Evolutionary conservation across 2,888 invertebrate species (phyloP).

Genomic region (Gymnoscelis rufifasciata): DNA sequence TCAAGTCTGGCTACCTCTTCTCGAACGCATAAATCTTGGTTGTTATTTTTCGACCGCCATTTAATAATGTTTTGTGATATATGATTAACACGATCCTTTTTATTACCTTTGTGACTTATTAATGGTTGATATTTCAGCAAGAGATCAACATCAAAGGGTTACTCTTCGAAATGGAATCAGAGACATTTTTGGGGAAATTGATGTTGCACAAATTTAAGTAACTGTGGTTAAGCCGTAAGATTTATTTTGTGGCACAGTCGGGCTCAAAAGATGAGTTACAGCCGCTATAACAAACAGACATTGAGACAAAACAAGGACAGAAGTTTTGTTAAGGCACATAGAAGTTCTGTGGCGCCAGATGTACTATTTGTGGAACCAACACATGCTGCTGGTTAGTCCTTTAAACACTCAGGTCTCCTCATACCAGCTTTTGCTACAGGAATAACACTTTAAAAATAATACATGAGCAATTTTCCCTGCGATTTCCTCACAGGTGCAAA

Average conservation of each 20-base stretch:
- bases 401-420: constrained; percentile 11
- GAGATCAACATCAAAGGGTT: constrained; percentile 56
- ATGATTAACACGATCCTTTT: constrained; percentile 56
- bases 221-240: constrained; percentile 11
- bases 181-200: constrained; percentile 27
- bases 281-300: constrained; percentile 6
- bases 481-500: constrained; percentile 15
- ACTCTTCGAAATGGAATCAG: constrained; percentile 24
- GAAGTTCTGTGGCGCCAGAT: constrained; percentile 31
- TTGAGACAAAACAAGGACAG: constrained; percentile 24
- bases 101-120: constrained; percentile 52
- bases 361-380: constrained; percentile 38
- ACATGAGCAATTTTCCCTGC: constrained; percentile 5
- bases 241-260: constrained; percentile 16
- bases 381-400: constrained; percentile 17
- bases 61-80: constrained; percentile 55
- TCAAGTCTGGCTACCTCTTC: constrained; percentile 37
- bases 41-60: constrained; percentile 53
- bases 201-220: constrained; percentile 22
- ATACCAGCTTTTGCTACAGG: constrained; percentile 10
- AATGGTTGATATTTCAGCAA: constrained; percentile 55
- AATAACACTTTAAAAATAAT: constrained; percentile 6
- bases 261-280: constrained; percentile 2
- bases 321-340: constrained; percentile 24
- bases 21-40: constrained; percentile 42